These are phyloP conservation scores for Aviceda subcristata DNA, from an alignment of 2,113 vertebrate species.

Conservation along the genomic window DNA sequence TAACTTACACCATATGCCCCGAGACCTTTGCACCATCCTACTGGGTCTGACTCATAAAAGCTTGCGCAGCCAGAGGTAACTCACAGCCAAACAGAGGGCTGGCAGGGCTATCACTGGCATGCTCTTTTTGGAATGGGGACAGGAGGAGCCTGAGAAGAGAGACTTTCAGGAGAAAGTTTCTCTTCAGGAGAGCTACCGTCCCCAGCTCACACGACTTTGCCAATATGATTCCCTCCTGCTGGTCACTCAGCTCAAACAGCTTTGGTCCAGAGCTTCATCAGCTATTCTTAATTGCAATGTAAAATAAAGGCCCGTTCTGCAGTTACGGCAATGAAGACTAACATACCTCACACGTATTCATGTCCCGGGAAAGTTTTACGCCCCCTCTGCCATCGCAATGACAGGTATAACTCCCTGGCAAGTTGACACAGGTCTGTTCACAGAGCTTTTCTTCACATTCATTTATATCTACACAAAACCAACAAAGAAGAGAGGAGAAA, in stretches of 20 bases:
- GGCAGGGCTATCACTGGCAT: background rate
- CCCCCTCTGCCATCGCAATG: slow-evolving; percentile 91
- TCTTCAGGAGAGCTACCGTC: background rate
- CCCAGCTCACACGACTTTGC: background rate
- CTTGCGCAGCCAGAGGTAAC: background rate
- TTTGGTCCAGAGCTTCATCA: background rate
- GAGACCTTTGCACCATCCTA: background rate
- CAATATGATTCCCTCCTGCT: background rate
- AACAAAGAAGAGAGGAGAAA: background rate
- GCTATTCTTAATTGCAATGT: background rate
- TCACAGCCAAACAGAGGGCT: background rate
- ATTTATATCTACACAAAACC: slow-evolving; percentile 81
- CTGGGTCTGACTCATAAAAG: background rate
- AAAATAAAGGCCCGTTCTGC: background rate
- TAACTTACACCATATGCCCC: background rate
- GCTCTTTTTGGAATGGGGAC: background rate
- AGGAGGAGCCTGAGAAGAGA: background rate
- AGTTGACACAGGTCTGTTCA: slow-evolving; percentile 89
- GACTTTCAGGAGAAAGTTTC: background rate
- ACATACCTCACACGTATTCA: slow-evolving; percentile 89
- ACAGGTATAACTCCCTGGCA: slow-evolving; percentile 87
- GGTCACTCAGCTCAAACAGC: background rate
- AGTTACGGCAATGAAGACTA: background rate
- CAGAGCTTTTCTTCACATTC: slow-evolving; percentile 87
- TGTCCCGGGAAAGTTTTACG: slow-evolving; percentile 84